Conservation (phyloP, 2,797 vertebrate genomes). For the Sphaeramia orbicularis region DNA sequence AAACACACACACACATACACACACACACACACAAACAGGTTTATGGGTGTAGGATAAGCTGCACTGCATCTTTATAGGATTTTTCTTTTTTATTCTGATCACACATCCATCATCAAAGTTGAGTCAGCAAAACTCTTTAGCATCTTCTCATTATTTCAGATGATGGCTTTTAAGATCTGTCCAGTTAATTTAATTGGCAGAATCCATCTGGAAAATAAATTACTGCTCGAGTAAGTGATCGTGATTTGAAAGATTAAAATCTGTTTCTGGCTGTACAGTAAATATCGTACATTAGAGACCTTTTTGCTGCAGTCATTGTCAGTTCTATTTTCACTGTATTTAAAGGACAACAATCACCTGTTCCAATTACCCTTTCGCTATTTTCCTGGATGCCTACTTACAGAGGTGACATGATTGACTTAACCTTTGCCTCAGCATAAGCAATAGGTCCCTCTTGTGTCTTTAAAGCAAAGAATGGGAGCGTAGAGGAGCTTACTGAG, state of each 20-base stretch:
- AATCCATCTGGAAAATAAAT: slow-evolving; percentile 22
- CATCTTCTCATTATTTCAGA: slow-evolving; percentile 36
- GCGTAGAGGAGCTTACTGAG: slow-evolving; percentile 30
- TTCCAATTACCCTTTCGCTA: slow-evolving; percentile 57
- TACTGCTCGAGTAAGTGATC: not conserved
- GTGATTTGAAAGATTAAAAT: slow-evolving; percentile 27
- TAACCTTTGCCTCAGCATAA: slow-evolving; percentile 69
- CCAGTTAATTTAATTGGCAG: slow-evolving; percentile 28
- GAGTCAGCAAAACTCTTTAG: slow-evolving; percentile 40
- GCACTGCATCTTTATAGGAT: slow-evolving; percentile 28
- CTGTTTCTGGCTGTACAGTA: slow-evolving; percentile 5
- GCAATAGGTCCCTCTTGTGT: slow-evolving; percentile 49
- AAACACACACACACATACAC: not conserved
- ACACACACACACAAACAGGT: slow-evolving; percentile 1
- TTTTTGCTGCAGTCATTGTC: slow-evolving; percentile 15
- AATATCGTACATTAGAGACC: not conserved
- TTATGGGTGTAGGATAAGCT: slow-evolving; percentile 10
- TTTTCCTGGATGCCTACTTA: slow-evolving; percentile 56
- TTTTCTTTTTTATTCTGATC: slow-evolving; percentile 50
- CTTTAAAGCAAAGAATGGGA: slow-evolving; percentile 43
- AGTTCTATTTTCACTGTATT: slow-evolving; percentile 13
- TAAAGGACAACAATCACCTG: slow-evolving; percentile 53
- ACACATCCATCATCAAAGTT: slow-evolving; percentile 46
- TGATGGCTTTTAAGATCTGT: slow-evolving; percentile 35
- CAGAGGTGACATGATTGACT: slow-evolving; percentile 62